Evolutionary conservation across 2,888 invertebrate genomes (phyloP).

Genomic region (Lasioglossum marginatum): DNA sequence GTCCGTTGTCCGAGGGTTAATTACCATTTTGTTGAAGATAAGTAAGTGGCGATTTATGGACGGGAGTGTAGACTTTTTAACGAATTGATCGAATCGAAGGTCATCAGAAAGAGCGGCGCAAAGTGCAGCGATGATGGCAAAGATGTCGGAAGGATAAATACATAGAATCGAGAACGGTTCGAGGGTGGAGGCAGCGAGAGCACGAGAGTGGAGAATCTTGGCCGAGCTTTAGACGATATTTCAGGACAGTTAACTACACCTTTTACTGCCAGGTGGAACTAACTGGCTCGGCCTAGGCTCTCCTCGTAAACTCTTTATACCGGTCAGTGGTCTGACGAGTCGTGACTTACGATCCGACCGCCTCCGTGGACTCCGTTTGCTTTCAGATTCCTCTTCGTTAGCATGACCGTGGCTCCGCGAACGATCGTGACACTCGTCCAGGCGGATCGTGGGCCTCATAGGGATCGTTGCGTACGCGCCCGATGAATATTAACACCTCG

Average conservation of each 20-base stretch:
- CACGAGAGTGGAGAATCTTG: neutral
- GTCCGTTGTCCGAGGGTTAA: no score
- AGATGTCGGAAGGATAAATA: no score
- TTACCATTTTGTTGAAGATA: no score
- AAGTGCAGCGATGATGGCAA: neutral
- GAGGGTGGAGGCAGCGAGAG: neutral
- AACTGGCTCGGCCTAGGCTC: slow-evolving; percentile 59
- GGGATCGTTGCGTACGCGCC: slow-evolving; percentile 32
- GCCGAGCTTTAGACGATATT: slow-evolving; percentile 59
- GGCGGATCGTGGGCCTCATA: slow-evolving; percentile 34
- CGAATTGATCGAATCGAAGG: neutral
- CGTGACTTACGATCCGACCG: slow-evolving; percentile 66
- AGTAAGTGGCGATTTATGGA: no score
- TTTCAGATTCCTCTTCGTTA: slow-evolving; percentile 66
- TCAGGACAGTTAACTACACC: slow-evolving; percentile 61
- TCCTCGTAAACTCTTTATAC: slow-evolving; percentile 63
- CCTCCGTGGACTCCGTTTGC: slow-evolving; percentile 43
- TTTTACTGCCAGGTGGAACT: slow-evolving; percentile 68
- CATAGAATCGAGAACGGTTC: no score
- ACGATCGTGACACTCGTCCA: slow-evolving; percentile 36
- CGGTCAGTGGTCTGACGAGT: slow-evolving; percentile 58
- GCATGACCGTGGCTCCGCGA: slow-evolving; percentile 51
- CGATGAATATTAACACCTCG: slow-evolving; percentile 47
- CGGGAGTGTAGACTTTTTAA: neutral
- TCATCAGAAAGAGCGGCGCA: neutral